Base-by-base conservation (phyloP, 2,113 vertebrate species). In the Calidris pugnax region DNA sequence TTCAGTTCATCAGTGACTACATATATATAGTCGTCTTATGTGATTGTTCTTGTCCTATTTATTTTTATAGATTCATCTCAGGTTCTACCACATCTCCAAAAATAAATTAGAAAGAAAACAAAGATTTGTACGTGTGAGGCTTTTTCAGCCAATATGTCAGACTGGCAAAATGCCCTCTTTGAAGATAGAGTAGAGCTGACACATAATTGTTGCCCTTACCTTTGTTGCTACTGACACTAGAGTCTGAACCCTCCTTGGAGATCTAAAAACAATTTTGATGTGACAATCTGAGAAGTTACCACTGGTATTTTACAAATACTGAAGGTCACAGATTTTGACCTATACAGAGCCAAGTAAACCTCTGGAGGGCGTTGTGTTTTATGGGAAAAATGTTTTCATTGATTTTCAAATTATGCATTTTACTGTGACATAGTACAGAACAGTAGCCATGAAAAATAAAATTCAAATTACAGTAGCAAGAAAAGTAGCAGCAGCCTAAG, bases 251-350 rank as follows among this genome's bases (percentile, higher is more conserved):
- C 79, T 97, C 98, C 98, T 98, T 91, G 82, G 97, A 98, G 98
- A 97, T 79, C 33, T 94, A 95, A 98, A 98, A 98, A 96, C 97
- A 98, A 98, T 98, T 98, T 98, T 97, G 78, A 96, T 96, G 95
- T 97, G 97, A 98, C 94, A 97, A 83, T 95, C 85, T 87, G 93
- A 97, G 92, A 98, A 98, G 96, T 97, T 96, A 96, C 94, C 82
- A 79, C 53, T 89, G 72, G 91, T 97, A 96, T 94, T 96, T 97
- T 95, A 96, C 88, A 92, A 98, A 97, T 97, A 97, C 97, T 98
- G 74, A 97, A 93, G 97, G 97, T 97, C 97, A 82, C 60, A 95
- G 91, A 97, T 93, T 96, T 94, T 95, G 78, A 96, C 90, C 35
- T 57, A 73, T 81, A 96, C 45, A 88, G 75, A 97, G 57, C 59